phyloP scores from a whole-genome alignment of 2,888 invertebrate genomes.

The Carpatolechia fugitivella region DNA sequence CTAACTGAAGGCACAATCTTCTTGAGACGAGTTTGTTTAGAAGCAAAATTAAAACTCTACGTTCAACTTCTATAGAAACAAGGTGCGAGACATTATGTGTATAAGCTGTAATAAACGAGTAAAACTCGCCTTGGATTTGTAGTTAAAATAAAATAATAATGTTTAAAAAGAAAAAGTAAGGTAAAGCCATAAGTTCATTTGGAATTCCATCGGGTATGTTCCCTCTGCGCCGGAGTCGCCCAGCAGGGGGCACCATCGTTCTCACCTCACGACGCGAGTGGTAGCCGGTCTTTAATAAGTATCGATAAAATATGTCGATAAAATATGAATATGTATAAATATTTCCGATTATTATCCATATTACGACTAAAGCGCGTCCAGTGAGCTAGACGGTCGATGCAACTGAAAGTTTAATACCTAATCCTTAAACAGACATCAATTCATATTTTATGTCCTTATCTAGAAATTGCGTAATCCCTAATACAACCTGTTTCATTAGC shows the following conservation, averaged over 20 bases:
- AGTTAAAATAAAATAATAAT: constrained; percentile 66
- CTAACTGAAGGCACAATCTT: too few species aligned
- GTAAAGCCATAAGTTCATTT: constrained; percentile 75
- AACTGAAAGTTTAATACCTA: constrained; percentile 10
- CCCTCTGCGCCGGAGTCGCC: constrained; percentile 66
- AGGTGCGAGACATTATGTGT: constrained; percentile 18
- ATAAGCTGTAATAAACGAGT: constrained; percentile 39
- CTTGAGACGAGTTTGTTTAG: background rate
- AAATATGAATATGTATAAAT: constrained; percentile 77
- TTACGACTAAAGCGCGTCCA: constrained; percentile 32
- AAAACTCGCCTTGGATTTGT: constrained; percentile 51
- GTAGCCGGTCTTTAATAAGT: constrained; percentile 78
- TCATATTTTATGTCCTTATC: constrained; percentile 4
- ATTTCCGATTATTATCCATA: constrained; percentile 65
- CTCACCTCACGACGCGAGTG: constrained; percentile 78
- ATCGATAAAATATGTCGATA: constrained; percentile 77
- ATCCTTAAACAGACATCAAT: constrained; percentile 5
- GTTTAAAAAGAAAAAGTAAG: constrained; percentile 55
- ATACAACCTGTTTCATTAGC: background rate
- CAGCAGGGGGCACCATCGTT: constrained; percentile 78
- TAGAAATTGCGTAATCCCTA: background rate
- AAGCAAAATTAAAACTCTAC: background rate
- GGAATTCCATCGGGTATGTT: constrained; percentile 73
- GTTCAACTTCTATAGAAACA: constrained; percentile 7
- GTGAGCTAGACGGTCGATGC: constrained; percentile 13